phyloP scores from a whole-genome alignment of 1,140 invertebrate genomes.

The Trialeurodes vaporariorum region DNA sequence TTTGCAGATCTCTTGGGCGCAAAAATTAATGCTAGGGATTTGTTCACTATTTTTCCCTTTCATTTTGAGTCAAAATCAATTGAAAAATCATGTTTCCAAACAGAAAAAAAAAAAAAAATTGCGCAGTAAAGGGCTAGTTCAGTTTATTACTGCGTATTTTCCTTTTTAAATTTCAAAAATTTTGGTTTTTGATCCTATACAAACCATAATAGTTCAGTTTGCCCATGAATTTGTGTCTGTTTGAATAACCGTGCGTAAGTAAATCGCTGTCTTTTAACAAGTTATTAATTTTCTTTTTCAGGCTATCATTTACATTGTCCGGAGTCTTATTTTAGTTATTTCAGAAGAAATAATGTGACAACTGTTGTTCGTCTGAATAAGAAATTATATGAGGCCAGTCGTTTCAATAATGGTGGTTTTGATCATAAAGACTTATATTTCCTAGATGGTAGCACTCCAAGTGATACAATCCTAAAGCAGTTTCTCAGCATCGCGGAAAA shows the following conservation, averaged over 20 bases:
- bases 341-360: conserved; percentile 80
- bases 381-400: conserved; percentile 85
- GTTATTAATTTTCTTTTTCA: conserved; percentile 27
- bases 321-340: conserved; percentile 93
- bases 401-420: conserved; percentile 67
- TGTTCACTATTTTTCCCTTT: too few species aligned
- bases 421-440: conserved; percentile 95
- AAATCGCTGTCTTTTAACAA: not conserved
- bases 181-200: too few species aligned
- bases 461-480: conserved; percentile 74
- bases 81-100: too few species aligned
- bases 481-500: conserved; percentile 86
- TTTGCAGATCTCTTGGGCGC: too few species aligned
- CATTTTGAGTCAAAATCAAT: too few species aligned
- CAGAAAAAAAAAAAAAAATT: too few species aligned
- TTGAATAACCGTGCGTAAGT: conserved; percentile 11
- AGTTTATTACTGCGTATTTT: too few species aligned
- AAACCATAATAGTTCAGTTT: too few species aligned
- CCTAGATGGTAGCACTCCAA: conserved; percentile 90
- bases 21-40: too few species aligned
- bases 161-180: too few species aligned
- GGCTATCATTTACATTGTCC: conserved; percentile 92
- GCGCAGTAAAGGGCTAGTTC: too few species aligned
- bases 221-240: too few species aligned
- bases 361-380: conserved; percentile 89